Evolutionary conservation across 2,797 vertebrate species (phyloP).

Genomic region (Podarcis siculus): DNA sequence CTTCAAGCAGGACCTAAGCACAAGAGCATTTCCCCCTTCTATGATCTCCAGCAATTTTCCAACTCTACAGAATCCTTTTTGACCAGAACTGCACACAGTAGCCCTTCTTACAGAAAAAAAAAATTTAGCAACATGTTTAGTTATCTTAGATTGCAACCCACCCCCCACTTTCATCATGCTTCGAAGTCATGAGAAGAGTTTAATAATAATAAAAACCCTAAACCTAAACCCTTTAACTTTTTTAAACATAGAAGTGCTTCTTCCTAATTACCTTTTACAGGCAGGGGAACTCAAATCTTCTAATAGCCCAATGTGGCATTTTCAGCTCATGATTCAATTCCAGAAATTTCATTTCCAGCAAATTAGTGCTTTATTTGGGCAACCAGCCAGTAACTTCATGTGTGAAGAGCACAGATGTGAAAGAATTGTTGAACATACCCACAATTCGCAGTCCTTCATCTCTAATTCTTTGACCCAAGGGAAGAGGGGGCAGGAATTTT

Average conservation of each 20-base stretch:
- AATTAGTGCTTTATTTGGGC: constrained; percentile 33
- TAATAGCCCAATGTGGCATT: constrained; percentile 40
- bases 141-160: not conserved
- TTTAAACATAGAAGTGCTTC: constrained; percentile 17
- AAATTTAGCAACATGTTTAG: not conserved
- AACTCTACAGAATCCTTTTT: too few species aligned
- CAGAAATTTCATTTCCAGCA: constrained; percentile 12
- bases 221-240: constrained; percentile 16
- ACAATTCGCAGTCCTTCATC: not conserved
- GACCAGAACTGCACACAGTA: too few species aligned
- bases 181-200: not conserved
- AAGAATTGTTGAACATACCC: constrained; percentile 21
- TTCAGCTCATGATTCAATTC: constrained; percentile 36
- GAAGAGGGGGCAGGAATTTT: not conserved
- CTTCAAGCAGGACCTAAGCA: too few species aligned
- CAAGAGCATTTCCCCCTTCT: too few species aligned
- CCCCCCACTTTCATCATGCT: not conserved
- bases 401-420: constrained; percentile 38
- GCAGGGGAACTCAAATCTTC: constrained; percentile 47
- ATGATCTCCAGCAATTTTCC: too few species aligned
- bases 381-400: constrained; percentile 31
- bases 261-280: not conserved
- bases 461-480: constrained; percentile 37
- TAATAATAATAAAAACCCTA: not conserved
- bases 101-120: too few species aligned